A percentile compares a stretch with the other conserved stretches of the same genome.
These are phyloP conservation scores for Opisthocomus hoazin DNA, from an alignment of 2,113 vertebrate species.

Conservation along the genomic window DNA sequence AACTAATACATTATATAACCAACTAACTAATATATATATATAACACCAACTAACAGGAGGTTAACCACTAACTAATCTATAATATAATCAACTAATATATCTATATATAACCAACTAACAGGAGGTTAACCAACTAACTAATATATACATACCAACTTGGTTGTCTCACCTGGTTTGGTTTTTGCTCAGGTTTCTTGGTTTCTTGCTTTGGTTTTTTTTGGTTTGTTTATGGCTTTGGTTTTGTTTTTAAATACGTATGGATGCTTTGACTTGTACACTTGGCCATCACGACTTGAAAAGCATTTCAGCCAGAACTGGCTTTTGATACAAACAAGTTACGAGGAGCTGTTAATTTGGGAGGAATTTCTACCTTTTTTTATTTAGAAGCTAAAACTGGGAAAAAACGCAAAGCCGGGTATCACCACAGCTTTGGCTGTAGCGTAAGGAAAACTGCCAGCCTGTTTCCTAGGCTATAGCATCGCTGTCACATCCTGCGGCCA, in stretches of 20 bases:
- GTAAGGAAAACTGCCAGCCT: background rate
- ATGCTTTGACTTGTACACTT: background rate
- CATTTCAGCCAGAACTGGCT: background rate
- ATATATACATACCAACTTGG: background rate
- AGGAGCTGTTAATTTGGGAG: background rate
- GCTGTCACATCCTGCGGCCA: background rate
- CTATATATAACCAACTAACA: no score
- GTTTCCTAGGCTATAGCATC: background rate
- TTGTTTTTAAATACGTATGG: background rate
- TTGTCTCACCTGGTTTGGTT: background rate
- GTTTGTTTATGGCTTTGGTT: no score
- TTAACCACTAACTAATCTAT: no score
- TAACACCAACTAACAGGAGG: no score
- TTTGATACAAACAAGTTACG: background rate
- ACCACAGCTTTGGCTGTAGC: background rate
- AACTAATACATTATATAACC: no score
- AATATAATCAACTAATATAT: no score
- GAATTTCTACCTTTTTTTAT: background rate
- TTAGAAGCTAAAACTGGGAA: background rate
- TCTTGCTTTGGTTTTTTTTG: no score
- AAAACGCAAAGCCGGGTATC: background rate
- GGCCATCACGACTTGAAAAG: background rate
- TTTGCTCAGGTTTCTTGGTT: background rate
- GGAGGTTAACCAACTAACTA: no score
- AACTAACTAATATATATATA: no score